Evolutionary conservation across 2,113 vertebrate species (phyloP), one percentile per base, ranked within the genome.

Genomic region (Platysternon megacephalum): DNA sequence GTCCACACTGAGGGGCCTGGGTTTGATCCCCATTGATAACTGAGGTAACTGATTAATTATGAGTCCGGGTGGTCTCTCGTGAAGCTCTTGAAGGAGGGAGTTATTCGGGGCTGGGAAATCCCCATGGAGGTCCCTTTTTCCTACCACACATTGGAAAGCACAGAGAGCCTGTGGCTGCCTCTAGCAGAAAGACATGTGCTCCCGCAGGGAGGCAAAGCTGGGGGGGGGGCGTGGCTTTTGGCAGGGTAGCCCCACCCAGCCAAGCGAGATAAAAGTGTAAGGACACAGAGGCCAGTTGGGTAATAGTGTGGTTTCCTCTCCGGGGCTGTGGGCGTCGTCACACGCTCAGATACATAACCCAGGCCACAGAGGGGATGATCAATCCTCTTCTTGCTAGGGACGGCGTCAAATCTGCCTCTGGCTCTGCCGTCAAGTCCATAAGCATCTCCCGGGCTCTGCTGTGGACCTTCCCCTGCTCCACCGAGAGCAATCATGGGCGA

Each of bases 401-500:
- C 58, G 58, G 29, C 61, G 7, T 68, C 61, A 9, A 7, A 19
- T 35, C 61, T n/a, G 19, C n/a, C 19, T 21, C 35, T n/a, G 61
- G 65, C 65, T 72, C 65, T 11, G 17, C 17, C 65, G 9, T 72
- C 65, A 17, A 10, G 65, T 21, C 65, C n/a, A 39, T 21, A 39
- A 39, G 65, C 16, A 9, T 39, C 35, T 21, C 19, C 19, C 32
- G 61, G 13, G 29, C 58, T 61, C 29, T 61, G 58, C 58, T 14
- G 29, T 68, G 61, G 32, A 35, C 61, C 35, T 68, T 68, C 32
- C 35, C 32, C 65, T 22, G 65, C 35, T 35, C 68, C 42, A 4
- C 4, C 39, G 29, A 79, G 44, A 55, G 52, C 21, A 6, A 42
- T 35, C 79, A 98, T 98, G 98, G 94, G 96, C 11, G 87, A 97